Base-by-base conservation (phyloP, 1,140 invertebrate species). In the Bombus waltoni region DNA sequence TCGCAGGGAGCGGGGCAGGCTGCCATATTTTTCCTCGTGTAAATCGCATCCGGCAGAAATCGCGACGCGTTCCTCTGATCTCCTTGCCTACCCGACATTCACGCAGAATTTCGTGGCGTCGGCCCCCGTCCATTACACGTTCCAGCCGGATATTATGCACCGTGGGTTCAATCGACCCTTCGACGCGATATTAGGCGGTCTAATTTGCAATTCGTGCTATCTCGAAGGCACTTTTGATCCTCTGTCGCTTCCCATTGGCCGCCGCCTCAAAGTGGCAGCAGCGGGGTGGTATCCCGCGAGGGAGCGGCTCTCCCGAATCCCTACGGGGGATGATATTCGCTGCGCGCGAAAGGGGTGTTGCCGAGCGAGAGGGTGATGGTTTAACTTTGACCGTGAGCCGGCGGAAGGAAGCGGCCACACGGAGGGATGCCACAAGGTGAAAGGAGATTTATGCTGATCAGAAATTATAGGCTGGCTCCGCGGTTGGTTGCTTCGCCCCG, bases 401-500 rank as follows among this genome's bases (percentile, higher is more conserved):
- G 68, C 76, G 87, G 81, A 90, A 90, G 86, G 85, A 86, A 88
- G 42, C 59, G 75, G 40, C 73, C 40, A 22, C 66, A 65, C 74
- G 72, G 66, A 73, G 73, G 78, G 79, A 85, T 72, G 88, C 62
- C 71, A 44, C 74, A 78, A 65, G 71, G 71, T 72, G 75, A 71
- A 81, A 75, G 76, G 85, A 90, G 91, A 93, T 93, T 93, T 92
- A 93, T 92, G 92, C 88, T 90, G 89, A 93, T 93, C 88, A 92
- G 89, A 92, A 92, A 93, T 93, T 93, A 90, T 92, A 92, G 92
- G 92, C 91, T 89, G 87, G 89, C 88, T 84, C 70, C 83, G 89
- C 73, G 86, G 88, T 90, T 76, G 71, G 89, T 90, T 76, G 74
- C 88, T 87, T 70, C 87, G 85, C 78, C 84, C 86, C 72, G 89